Conservation (phyloP, 2,797 vertebrate genomes). For the Platyrinchus mystaceus region DNA sequence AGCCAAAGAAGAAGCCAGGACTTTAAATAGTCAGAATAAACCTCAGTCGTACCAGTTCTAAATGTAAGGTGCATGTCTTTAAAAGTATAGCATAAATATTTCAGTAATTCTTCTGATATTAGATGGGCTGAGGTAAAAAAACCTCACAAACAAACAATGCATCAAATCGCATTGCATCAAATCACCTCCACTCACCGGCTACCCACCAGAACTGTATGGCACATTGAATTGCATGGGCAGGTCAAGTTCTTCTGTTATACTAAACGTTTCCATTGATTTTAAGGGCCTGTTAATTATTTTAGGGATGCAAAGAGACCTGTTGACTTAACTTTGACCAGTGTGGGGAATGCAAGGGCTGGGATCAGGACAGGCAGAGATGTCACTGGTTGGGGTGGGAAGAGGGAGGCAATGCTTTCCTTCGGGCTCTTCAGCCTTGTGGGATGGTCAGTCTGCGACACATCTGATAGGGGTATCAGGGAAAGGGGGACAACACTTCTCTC, state of each 20-base stretch:
- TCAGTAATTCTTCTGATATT: not conserved
- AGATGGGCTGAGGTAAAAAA: not conserved
- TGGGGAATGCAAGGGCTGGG: not conserved
- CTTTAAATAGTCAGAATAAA: not conserved
- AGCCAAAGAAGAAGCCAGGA: not conserved
- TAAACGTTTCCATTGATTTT: not conserved
- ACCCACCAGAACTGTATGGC: not conserved
- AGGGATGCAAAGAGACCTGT: not conserved
- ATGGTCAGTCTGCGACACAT: not conserved
- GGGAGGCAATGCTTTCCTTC: not conserved
- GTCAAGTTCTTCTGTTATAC: not conserved
- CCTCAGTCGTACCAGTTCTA: not conserved
- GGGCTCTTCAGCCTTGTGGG: not conserved
- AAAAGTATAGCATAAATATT: not conserved
- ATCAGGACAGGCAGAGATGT: accelerated
- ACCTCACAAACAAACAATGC: not conserved
- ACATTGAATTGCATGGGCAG: accelerated
- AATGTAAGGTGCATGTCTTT: not conserved
- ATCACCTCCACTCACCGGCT: accelerated
- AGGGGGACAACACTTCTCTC: not conserved
- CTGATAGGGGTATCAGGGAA: not conserved
- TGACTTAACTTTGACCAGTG: not conserved
- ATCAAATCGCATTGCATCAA: not conserved
- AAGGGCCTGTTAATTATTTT: not conserved
- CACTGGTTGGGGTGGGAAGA: accelerated